A percentile compares a stretch with the other conserved stretches of the same genome.
These are phyloP conservation scores for Pelvicachromis taeniatus DNA, from an alignment of 2,113 vertebrate genomes.

Conservation along the genomic window DNA sequence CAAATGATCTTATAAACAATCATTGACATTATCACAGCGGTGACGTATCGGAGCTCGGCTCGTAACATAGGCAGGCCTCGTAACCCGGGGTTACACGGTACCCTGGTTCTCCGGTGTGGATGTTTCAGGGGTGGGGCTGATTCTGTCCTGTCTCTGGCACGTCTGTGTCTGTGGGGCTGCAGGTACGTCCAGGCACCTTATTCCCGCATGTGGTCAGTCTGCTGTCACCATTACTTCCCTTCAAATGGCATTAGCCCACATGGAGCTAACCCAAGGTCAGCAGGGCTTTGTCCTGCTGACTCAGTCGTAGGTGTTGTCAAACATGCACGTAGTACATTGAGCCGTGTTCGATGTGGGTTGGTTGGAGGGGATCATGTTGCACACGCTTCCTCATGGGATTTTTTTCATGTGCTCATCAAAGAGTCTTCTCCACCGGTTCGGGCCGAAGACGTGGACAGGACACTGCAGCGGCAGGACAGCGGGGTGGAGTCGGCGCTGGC, in stretches of 20 bases:
- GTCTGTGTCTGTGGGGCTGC: not conserved
- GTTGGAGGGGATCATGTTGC: slow-evolving; percentile 27
- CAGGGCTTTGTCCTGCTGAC: slow-evolving; percentile 57
- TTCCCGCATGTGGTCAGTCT: not conserved
- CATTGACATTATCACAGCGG: no score
- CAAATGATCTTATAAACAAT: no score
- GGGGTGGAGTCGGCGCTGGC: slow-evolving; percentile 89
- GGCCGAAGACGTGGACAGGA: slow-evolving; percentile 82
- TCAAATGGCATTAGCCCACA: slow-evolving; percentile 70
- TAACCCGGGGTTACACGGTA: no score
- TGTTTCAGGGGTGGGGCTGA: not conserved
- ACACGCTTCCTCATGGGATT: slow-evolving; percentile 47
- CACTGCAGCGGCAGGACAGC: slow-evolving; percentile 82
- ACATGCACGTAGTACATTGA: not conserved
- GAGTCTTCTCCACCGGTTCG: slow-evolving; percentile 78
- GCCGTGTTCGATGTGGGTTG: not conserved
- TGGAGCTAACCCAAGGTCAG: slow-evolving; percentile 57
- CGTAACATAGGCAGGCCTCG: no score
- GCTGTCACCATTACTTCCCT: slow-evolving; percentile 67
- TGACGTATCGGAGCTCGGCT: no score
- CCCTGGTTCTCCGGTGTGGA: not conserved
- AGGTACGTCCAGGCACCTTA: not conserved
- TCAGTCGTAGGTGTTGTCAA: not conserved
- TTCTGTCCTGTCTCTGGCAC: not conserved
- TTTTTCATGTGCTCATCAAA: slow-evolving; percentile 60